Evolutionary conservation across 2,888 invertebrate species (phyloP), one percentile per base, ranked within the genome.

Genomic region (Yponomeuta malinellus): DNA sequence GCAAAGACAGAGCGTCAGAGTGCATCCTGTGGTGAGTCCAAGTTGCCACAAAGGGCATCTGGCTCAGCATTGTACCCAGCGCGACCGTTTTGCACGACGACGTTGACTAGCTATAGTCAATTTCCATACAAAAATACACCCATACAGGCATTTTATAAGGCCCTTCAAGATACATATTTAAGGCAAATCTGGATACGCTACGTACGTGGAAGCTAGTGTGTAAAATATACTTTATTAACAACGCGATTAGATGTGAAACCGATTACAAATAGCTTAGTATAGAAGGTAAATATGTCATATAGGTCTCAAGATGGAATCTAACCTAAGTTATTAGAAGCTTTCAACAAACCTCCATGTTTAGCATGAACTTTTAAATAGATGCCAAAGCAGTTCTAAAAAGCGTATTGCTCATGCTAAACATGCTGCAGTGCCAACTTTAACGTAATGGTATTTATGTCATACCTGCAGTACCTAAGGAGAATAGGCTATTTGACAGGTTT

Each of bases 71-170:
- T 23, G 23, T 23, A 23, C 23, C 23, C 52, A 3, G 10, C 10
- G 12, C 6, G 52, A 12, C 12, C 12, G 1, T 52, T 52, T 8
- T 52, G 10, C 12, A 23, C 1, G 23, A 59, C 15, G 12, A 12
- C 1, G 15, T 59, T 15, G 8, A 15, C 3, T 15, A 4, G 15
- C 15, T 15, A 12, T 9, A 15, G 52, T 15, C 12, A 59, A 15
- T 15, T 33, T 15, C 9, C n/a, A 67, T 67, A 67, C 67, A 67
- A 67, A 67, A 67, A 67, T 67, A 67, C 67, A 43, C n/a, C 5
- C n/a, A 65, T 65, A 33, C 12, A 4, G 31, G 64, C 8, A 65
- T 43, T 12, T 10, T 64, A 37, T 67, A 67, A 67, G 67, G 67
- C 67, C n/a, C 8, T 43, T n/a, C n/a, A 37, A 67, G 67, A 43